Base-by-base conservation (phyloP, 1,140 invertebrate species). In the Drosophila nikananu region DNA sequence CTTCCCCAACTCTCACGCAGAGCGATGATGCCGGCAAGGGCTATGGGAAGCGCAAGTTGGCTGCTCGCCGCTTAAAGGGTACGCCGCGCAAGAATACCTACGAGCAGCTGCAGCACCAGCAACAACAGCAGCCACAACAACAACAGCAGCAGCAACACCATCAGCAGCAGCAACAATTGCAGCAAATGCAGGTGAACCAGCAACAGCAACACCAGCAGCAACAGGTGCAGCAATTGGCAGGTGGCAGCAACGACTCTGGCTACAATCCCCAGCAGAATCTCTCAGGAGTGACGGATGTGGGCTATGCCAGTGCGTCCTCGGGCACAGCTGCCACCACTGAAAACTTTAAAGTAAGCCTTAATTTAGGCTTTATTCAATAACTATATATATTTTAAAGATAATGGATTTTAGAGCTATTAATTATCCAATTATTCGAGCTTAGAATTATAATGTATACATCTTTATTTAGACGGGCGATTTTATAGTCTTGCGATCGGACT, bases 401-500 rank as follows among this genome's bases (percentile, higher is more conserved):
- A 10, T 52, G 12, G 8, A 0, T 6, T 51, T 27, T n/a, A 10
- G 1, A 51, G 48, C 25, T 7, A 17, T 49, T 49, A 49, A 9
- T 12, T 27, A 25, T 7, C 6, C 6, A 9, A 21, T 10, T 21
- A 19, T 13, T 30, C 12, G 13, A 32, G 9, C 42, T 5, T 23
- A 15, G 4, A 9, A 21, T 5, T 57, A 39, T 25, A 25, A n/a
- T 39, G 8, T 7, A 13, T 6, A 25, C 13, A 6, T n/a, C 23
- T 23, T 19, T 70, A 23, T 37, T 39, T 39, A 97, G 96, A 95
- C 96, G 57, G 96, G 97, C 49, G 97, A 97, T 91, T 98, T 98
- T 94, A 95, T 98, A 51, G 96, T 97, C 41, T 95, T 97, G 70
- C 97, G 96, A 93, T 93, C 94, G 41, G 97, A 98, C 93, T 92